Base-by-base conservation (phyloP, 2,888 invertebrate species). In the Zaprionus bogoriensis region DNA sequence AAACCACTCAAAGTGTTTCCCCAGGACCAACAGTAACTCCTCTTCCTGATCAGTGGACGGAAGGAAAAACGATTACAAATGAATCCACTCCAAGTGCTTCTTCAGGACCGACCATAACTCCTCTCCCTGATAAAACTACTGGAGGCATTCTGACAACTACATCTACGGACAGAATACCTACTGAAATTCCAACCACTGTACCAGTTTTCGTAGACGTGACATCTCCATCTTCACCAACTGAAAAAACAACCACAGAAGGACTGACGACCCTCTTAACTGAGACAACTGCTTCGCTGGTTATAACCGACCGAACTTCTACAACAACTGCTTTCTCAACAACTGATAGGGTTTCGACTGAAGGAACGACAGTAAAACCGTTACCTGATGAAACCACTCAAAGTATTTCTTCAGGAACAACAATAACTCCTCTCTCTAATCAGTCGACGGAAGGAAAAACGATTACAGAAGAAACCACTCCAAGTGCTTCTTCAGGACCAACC, bases 301-400 rank as follows among this genome's bases (percentile, higher is more conserved):
- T n/a, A n/a, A n/a, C n/a, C n/a, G n/a, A n/a, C n/a, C n/a, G n/a
- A n/a, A n/a, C n/a, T n/a, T n/a, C n/a, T n/a, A n/a, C n/a, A n/a
- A 30, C 66, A 1, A 53, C 46, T 9, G 42, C 41, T 36, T 42
- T 48, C n/a, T 39, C 65, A 1, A 44, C 55, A 5, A 51, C 54
- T 41, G 19, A 50, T 1, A n/a, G n/a, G 59, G 59, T 54, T 25
- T 47, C 0, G 27, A n/a, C n/a, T n/a, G n/a, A 25, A 6, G 4
- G 4, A 25, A 4, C 25, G n/a, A n/a, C n/a, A n/a, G n/a, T n/a
- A n/a, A n/a, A n/a, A n/a, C n/a, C n/a, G n/a, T n/a, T n/a, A n/a
- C n/a, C n/a, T n/a, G n/a, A 23, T 4, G 41, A 44, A 14, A 41
- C 22, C 4, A 25, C 42, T 3, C 17, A 3, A 17, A 4, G 4